Percentiles rank a stretch among this genome's conserved stretches.
These are phyloP conservation scores for Syrrhaptes paradoxus DNA, from an alignment of 2,113 vertebrate species.

Conservation along the genomic window DNA sequence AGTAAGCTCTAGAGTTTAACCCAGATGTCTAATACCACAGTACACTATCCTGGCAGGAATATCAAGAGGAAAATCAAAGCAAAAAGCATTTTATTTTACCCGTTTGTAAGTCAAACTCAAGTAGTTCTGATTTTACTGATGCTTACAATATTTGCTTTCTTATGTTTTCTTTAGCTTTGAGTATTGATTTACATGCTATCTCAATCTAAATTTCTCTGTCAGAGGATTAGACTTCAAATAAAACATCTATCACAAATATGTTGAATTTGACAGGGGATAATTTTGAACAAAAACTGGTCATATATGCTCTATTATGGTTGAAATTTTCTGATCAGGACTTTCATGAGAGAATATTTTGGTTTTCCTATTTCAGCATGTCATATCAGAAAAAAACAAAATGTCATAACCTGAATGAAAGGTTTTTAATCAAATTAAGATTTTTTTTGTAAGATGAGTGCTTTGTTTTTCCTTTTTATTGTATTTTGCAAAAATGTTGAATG, in stretches of 20 bases:
- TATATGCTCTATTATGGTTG: neutral
- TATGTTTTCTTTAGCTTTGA: neutral
- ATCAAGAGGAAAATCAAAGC: conserved; percentile 7
- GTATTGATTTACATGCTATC: neutral
- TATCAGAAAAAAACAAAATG: neutral
- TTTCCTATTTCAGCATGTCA: neutral
- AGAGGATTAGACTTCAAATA: neutral
- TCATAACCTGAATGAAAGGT: neutral
- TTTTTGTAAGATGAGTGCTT: neutral
- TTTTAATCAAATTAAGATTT: neutral
- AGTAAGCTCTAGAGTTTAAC: conserved; percentile 57
- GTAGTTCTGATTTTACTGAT: neutral
- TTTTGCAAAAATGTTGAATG: neutral
- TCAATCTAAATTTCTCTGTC: neutral
- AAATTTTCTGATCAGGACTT: neutral
- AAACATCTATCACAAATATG: neutral
- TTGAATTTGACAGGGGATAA: neutral
- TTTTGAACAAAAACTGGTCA: neutral
- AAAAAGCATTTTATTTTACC: neutral
- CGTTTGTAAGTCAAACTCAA: neutral
- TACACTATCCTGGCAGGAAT: neutral
- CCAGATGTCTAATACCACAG: conserved; percentile 50
- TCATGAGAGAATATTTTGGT: neutral
- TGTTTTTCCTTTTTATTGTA: neutral
- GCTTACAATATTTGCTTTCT: conserved; percentile 3